Percentiles rank a stretch among this genome's conserved stretches.
Conservation (phyloP, 2,888 invertebrate genomes). For the Temnothorax ravouxi region DNA sequence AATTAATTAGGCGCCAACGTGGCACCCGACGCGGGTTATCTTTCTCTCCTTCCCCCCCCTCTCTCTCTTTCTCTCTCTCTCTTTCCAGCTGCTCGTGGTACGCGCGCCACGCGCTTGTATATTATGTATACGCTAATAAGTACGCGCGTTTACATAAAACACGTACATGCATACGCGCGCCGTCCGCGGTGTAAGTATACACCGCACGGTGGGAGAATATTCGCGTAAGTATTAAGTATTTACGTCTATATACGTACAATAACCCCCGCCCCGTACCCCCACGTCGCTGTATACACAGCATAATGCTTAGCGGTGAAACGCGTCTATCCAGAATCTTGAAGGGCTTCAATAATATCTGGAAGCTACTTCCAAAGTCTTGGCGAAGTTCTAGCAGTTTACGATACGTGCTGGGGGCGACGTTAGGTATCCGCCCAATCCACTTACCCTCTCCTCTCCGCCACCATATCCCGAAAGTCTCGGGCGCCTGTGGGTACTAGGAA, state of each 20-base stretch:
- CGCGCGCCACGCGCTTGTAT: conserved; percentile 8
- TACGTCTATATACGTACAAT: conserved; percentile 40
- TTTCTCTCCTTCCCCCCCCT: not conserved
- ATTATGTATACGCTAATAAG: conserved; percentile 39
- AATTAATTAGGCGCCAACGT: conserved; percentile 73
- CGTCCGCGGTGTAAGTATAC: not conserved
- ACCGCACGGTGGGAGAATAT: conserved; percentile 14
- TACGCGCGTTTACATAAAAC: conserved; percentile 14
- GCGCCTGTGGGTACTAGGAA: conserved; percentile 37
- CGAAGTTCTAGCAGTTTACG: conserved; percentile 77
- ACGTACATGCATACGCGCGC: conserved; percentile 10
- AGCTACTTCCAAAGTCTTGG: conserved; percentile 76
- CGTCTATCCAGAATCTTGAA: conserved; percentile 78
- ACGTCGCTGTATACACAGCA: conserved; percentile 51
- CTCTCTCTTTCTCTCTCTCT: no score
- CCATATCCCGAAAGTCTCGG: conserved; percentile 55
- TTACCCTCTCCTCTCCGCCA: conserved; percentile 60
- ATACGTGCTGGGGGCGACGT: conserved; percentile 75
- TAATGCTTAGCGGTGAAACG: conserved; percentile 69
- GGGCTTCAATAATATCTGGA: conserved; percentile 78
- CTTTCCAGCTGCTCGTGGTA: not conserved
- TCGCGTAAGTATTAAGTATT: conserved; percentile 56
- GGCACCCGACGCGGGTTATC: conserved; percentile 40
- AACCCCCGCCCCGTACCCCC: not conserved
- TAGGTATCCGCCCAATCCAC: conserved; percentile 74